Conservation (phyloP, 2,888 invertebrate species). For the Lacanobia oleracea region DNA sequence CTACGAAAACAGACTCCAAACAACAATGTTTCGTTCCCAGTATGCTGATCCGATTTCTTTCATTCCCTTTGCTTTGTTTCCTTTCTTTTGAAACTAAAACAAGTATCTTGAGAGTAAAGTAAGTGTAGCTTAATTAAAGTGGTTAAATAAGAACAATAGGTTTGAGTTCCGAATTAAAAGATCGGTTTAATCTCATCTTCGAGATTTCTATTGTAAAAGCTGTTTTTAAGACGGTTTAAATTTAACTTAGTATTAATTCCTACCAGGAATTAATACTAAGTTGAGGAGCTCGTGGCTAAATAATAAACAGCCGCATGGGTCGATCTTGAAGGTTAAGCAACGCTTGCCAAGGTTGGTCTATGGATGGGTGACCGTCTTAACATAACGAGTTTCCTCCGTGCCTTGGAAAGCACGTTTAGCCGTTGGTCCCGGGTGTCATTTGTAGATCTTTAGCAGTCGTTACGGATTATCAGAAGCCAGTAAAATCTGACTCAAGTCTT, state of each 20-base stretch:
- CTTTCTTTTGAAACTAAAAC: conserved; percentile 32
- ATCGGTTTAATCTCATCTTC: conserved; percentile 4
- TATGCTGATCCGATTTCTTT: conserved; percentile 36
- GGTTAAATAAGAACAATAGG: conserved; percentile 1
- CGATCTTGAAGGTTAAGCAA: too few relatives aligned
- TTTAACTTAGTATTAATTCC: conserved; percentile 2
- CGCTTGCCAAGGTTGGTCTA: too few relatives aligned
- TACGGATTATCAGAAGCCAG: too few relatives aligned
- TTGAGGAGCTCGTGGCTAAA: too few relatives aligned
- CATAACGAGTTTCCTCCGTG: too few relatives aligned
- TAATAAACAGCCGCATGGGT: too few relatives aligned
- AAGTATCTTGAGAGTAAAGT: not conserved
- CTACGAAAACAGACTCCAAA: conserved; percentile 28
- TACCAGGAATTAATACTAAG: too few relatives aligned
- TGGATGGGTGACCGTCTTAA: too few relatives aligned
- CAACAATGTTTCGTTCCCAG: conserved; percentile 40
- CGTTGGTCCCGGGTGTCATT: too few relatives aligned
- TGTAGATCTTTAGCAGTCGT: too few relatives aligned
- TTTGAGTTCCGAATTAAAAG: not conserved
- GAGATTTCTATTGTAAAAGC: not conserved
- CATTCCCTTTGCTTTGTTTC: conserved; percentile 11
- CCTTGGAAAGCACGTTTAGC: too few relatives aligned
- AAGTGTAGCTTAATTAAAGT: conserved; percentile 31
- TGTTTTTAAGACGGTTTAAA: not conserved
- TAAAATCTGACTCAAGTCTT: too few relatives aligned